phyloP scores from a whole-genome alignment of 2,888 invertebrate genomes.

The Plagiodera versicolora region DNA sequence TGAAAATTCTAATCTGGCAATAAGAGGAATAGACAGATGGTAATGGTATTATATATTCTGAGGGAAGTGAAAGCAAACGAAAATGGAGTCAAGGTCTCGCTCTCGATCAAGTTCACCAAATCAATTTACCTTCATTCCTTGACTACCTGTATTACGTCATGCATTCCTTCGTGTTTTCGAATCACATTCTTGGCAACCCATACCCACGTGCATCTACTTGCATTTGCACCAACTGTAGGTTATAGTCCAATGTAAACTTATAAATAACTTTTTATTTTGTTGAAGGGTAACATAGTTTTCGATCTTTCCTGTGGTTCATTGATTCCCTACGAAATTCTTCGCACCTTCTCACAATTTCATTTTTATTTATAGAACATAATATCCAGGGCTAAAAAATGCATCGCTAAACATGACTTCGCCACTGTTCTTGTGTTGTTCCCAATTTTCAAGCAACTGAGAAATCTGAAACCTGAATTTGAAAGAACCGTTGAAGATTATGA shows the following conservation, averaged over 20 bases:
- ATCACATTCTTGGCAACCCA: neutral
- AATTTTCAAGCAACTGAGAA: slow-evolving; percentile 75
- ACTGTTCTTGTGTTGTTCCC: slow-evolving; percentile 81
- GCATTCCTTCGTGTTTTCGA: neutral
- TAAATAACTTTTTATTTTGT: neutral
- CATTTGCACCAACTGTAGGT: neutral
- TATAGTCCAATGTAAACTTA: neutral
- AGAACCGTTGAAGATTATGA: slow-evolving; percentile 74
- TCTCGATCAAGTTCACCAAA: too few species aligned
- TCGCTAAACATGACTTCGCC: slow-evolving; percentile 76
- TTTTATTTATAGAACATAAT: slow-evolving; percentile 70
- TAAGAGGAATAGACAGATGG: too few species aligned
- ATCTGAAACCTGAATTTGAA: slow-evolving; percentile 80
- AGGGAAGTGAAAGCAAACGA: too few species aligned
- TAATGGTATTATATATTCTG: too few species aligned
- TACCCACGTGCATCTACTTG: neutral
- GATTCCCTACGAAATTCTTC: too few species aligned
- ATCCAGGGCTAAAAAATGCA: slow-evolving; percentile 71
- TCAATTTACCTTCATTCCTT: too few species aligned
- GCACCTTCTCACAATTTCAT: too few species aligned
- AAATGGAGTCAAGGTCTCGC: too few species aligned
- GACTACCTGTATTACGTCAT: neutral
- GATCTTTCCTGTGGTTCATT: neutral
- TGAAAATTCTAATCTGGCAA: too few species aligned
- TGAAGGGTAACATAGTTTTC: too few species aligned